Evolutionary conservation across 2,113 vertebrate genomes (phyloP), one percentile per base, ranked within the genome.

Genomic region (Halcyon senegalensis): DNA sequence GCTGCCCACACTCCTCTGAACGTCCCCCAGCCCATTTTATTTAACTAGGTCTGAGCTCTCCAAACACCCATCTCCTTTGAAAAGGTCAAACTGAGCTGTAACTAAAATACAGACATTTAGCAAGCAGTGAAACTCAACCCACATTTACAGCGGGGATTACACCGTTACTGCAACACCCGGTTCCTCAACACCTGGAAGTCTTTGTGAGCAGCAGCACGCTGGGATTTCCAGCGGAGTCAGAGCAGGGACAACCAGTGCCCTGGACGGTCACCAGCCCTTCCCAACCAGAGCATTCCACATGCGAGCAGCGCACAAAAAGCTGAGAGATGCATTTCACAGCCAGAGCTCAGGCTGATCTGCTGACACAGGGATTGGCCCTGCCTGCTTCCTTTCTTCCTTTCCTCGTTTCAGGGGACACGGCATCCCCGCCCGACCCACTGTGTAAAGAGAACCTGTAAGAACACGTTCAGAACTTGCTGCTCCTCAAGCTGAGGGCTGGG

Each of bases 381-480:
- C 67, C 50, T 62, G 7, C 92, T 70, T 53, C 51, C 21, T 44
- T 77, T 64, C 86, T 53, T 53, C 5, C 3, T 37, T 55, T 63
- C 43, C 13, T 84, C 3, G 1, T 39, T 59, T 87, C 67, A 63
- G 35, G 50, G 74, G 13, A 70, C 73, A 67, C 56, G 78, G 21
- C 87, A 87, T 82, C 90, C 87, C 51, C 18, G 25, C 70, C 73
- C 35, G 41, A 41, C 30, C 43, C 70, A 41, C 5, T 31, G 31
- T 0, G 3, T n/a, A 37, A 87, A 84, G 35, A 43, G 80, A 81
- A 87, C 30, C 77, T 20, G 2, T 2, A 10, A 67, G 78, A 59
- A 75, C 0, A 1, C 1, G 11, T 15, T 19, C 62, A 10, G 44
- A 3, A 2, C 44, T 51, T 44, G 77, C 11, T 66, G 77, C n/a